Percentiles rank a stretch among this genome's conserved stretches.
These are phyloP conservation scores for Magallana gigas DNA, from an alignment of 1,140 invertebrate species.

Conservation along the genomic window DNA sequence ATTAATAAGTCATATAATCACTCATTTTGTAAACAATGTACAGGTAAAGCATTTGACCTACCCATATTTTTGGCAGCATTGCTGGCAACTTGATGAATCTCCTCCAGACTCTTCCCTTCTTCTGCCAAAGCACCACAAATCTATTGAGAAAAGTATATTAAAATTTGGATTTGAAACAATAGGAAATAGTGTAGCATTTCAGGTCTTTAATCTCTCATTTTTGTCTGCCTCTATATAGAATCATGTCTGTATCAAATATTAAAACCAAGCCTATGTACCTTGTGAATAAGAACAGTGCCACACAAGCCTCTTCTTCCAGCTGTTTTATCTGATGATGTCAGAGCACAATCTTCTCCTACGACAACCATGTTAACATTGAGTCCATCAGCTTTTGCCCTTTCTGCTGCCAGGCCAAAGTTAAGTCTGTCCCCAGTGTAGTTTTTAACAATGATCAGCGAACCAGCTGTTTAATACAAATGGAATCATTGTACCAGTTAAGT, in stretches of 20 bases:
- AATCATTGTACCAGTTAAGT: neutral
- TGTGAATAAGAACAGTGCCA: constrained; percentile 87
- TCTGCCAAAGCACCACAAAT: constrained; percentile 85
- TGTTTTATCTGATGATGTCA: constrained; percentile 79
- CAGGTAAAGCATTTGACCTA: constrained; percentile 50
- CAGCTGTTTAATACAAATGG: constrained; percentile 80
- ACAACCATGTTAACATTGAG: constrained; percentile 85
- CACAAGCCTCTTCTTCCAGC: constrained; percentile 87
- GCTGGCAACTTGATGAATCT: constrained; percentile 76
- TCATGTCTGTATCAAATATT: no score
- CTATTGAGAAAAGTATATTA: constrained; percentile 5
- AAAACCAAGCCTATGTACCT: constrained; percentile 79
- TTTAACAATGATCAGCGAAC: constrained; percentile 87
- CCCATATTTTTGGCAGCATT: constrained; percentile 76
- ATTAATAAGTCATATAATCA: no score
- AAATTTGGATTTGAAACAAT: neutral
- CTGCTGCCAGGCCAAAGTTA: constrained; percentile 91
- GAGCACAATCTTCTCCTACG: constrained; percentile 87
- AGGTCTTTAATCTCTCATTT: no score
- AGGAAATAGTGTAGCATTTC: no score
- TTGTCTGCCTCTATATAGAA: no score
- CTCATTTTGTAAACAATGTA: no score
- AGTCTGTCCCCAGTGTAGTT: constrained; percentile 94
- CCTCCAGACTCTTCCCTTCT: constrained; percentile 82
- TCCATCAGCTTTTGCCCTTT: constrained; percentile 85